Conservation (phyloP, 1,140 invertebrate species). For the Philopotamus ludificatus region DNA sequence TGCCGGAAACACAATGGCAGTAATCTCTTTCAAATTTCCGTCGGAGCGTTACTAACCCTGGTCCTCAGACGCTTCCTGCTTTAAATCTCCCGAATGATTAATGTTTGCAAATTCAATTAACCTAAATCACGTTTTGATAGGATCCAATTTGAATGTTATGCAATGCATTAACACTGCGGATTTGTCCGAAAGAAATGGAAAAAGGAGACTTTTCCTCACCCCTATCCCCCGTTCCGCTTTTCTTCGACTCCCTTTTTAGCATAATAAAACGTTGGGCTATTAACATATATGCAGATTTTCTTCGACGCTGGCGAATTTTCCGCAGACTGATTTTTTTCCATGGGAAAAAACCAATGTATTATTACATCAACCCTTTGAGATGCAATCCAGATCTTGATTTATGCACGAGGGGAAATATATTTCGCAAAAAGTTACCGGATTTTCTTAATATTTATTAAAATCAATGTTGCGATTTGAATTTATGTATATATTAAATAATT, state of each 20-base stretch:
- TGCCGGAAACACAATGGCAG: background rate
- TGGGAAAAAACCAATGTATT: background rate
- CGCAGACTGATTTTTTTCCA: background rate
- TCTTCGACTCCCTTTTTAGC: background rate
- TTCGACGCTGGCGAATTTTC: background rate
- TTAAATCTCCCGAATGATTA: slow-evolving; percentile 22
- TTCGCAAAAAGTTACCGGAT: background rate
- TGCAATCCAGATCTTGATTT: background rate
- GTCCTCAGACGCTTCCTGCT: background rate
- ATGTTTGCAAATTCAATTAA: slow-evolving; percentile 29
- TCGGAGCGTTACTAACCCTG: background rate
- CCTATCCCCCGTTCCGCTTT: too few relatives aligned
- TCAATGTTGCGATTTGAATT: background rate
- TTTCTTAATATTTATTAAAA: background rate
- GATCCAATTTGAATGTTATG: background rate
- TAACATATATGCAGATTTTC: slow-evolving; percentile 7
- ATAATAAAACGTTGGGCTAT: background rate
- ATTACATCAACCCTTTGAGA: background rate
- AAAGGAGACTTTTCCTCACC: background rate
- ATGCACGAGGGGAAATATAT: background rate
- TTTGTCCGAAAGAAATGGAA: background rate
- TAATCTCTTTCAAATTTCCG: background rate
- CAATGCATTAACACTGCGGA: background rate
- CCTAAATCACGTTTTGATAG: slow-evolving; percentile 30
- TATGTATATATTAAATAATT: background rate